A percentile compares a stretch with the other conserved stretches of the same genome.
phyloP scores from a whole-genome alignment of 1,140 invertebrate genomes.

The Macrostomum lignano region DNA sequence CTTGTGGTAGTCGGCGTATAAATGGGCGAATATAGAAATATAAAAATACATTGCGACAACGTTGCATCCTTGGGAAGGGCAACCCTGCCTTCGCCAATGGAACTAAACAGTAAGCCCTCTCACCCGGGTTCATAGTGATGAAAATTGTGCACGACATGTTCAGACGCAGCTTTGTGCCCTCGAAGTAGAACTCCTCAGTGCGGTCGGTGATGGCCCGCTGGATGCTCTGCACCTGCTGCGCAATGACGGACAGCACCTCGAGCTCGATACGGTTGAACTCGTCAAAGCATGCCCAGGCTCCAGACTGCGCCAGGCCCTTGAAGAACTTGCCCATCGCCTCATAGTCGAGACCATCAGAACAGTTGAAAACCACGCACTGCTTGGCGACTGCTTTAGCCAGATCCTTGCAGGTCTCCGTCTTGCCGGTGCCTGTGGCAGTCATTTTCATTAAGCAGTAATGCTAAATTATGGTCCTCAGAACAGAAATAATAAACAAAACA shows the following conservation, averaged over 20 bases:
- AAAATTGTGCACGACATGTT: constrained; percentile 28
- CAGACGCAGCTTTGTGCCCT: constrained; percentile 23
- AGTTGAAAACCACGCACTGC: constrained; percentile 30
- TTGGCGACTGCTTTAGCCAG: constrained; percentile 28
- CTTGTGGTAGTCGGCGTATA: too few relatives aligned
- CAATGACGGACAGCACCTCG: constrained; percentile 27
- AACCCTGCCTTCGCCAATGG: too few relatives aligned
- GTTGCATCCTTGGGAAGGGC: too few relatives aligned
- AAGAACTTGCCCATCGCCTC: constrained; percentile 30
- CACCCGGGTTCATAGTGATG: constrained; percentile 29
- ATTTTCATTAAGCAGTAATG: too few relatives aligned
- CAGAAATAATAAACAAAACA: too few relatives aligned
- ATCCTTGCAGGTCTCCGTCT: constrained; percentile 30
- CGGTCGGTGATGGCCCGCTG: constrained; percentile 25
- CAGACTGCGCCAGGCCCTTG: constrained; percentile 27
- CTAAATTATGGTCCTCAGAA: too few relatives aligned
- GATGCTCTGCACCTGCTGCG: constrained; percentile 27
- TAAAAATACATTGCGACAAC: too few relatives aligned
- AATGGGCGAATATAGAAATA: too few relatives aligned
- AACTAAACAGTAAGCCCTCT: too few relatives aligned
- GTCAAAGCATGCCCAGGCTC: constrained; percentile 27
- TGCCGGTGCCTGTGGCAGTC: constrained; percentile 29
- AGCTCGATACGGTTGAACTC: constrained; percentile 27
- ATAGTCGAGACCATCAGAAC: constrained; percentile 28
- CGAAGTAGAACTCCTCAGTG: constrained; percentile 20